Conservation (phyloP, 1,140 invertebrate genomes). For the Oedothorax gibbosus region DNA sequence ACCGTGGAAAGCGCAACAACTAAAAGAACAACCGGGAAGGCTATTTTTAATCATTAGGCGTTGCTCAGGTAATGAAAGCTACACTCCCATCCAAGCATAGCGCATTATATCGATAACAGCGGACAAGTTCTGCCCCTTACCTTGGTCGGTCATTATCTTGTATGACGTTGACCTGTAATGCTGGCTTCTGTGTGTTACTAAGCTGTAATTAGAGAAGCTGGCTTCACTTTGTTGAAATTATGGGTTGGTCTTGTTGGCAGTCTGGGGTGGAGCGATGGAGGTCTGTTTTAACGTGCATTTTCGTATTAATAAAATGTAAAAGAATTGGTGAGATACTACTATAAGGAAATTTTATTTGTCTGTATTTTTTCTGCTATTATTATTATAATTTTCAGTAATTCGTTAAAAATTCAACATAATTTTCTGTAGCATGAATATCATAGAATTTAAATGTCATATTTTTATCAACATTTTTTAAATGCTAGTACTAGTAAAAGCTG, state of each 20-base stretch:
- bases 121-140: neutral
- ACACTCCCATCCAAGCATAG: neutral
- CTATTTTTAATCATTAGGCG: conserved; percentile 47
- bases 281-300: no score
- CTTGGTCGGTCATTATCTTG: conserved; percentile 5
- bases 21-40: conserved; percentile 21
- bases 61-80: conserved; percentile 1
- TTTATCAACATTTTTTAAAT: no score
- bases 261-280: neutral
- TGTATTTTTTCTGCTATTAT: no score
- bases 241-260: conserved; percentile 32
- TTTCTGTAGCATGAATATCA: no score
- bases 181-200: conserved; percentile 19
- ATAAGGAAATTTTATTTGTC: no score
- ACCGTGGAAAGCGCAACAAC: conserved; percentile 10
- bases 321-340: no score
- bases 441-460: no score
- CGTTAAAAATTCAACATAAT: no score
- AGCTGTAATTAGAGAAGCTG: conserved; percentile 45
- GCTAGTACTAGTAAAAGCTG: no score
- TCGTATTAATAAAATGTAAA: no score
- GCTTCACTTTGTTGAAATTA: conserved; percentile 52
- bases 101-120: conserved; percentile 33
- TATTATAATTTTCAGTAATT: no score
- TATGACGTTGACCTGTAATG: conserved; percentile 47